Percentiles rank a stretch among this genome's conserved stretches.
Conservation (phyloP, 2,113 vertebrate genomes). For the Podarcis cretensis region DNA sequence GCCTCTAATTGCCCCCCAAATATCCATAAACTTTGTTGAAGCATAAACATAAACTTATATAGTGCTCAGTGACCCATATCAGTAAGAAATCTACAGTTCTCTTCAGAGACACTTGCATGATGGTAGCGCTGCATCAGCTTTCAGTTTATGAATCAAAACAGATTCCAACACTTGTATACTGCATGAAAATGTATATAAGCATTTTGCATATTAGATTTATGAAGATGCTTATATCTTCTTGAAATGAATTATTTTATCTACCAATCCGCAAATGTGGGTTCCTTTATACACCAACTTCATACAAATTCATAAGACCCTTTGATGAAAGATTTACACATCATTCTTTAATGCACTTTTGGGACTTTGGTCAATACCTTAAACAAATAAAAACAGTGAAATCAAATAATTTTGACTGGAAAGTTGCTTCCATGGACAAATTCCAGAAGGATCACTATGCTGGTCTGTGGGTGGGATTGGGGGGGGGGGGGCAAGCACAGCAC, state of each 20-base stretch:
- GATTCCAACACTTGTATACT: not conserved
- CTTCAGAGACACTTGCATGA: not conserved
- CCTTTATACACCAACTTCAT: not conserved
- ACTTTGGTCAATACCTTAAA: not conserved
- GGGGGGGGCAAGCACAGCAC: no score
- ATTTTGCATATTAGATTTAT: not conserved
- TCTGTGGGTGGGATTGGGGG: not conserved
- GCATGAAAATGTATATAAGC: not conserved
- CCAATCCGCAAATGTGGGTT: not conserved
- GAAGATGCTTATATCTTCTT: not conserved
- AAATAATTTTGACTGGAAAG: not conserved
- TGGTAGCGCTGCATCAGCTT: not conserved
- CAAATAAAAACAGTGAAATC: not conserved
- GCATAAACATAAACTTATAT: not conserved
- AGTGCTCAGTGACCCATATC: not conserved
- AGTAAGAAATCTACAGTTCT: not conserved
- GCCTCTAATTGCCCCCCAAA: slow-evolving; percentile 5
- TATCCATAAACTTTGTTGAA: not conserved
- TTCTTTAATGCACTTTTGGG: not conserved
- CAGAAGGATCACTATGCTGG: not conserved
- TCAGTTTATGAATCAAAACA: not conserved
- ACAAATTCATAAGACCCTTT: not conserved
- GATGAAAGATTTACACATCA: not conserved
- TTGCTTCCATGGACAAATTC: not conserved
- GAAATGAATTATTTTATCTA: not conserved